A percentile compares a stretch with the other conserved stretches of the same genome.
phyloP scores from a whole-genome alignment of 1,140 invertebrate genomes.

The Teleopsis dalmanni region DNA sequence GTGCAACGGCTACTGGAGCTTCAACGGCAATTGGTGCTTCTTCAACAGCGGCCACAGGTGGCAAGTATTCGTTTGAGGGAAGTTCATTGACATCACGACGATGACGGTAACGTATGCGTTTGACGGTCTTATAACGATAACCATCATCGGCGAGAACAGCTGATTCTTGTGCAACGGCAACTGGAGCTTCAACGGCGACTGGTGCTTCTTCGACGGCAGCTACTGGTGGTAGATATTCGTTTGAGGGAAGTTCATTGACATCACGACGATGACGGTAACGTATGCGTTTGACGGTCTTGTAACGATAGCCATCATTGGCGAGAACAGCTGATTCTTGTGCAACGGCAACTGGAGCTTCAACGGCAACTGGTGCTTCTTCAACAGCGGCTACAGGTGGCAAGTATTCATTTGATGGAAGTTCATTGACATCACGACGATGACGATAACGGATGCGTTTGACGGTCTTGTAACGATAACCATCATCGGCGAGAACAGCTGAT shows the following conservation, averaged over 20 bases:
- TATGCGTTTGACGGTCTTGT: slow-evolving; percentile 24
- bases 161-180: slow-evolving; percentile 20
- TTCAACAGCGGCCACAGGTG: slow-evolving; percentile 15
- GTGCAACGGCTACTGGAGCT: slow-evolving; percentile 11
- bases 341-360: slow-evolving; percentile 6
- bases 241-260: slow-evolving; percentile 30
- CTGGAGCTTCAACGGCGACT: slow-evolving; percentile 17
- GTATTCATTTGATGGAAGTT: slow-evolving; percentile 22
- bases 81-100: slow-evolving; percentile 26
- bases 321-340: too few relatives aligned
- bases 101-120: slow-evolving; percentile 24
- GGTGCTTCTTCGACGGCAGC: slow-evolving; percentile 15
- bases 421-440: slow-evolving; percentile 21
- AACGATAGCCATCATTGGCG: slow-evolving; percentile 25
- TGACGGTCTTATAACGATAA: slow-evolving; percentile 29
- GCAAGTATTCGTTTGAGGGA: slow-evolving; percentile 13
- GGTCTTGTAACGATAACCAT: slow-evolving; percentile 22
- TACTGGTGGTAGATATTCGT: slow-evolving; percentile 14
- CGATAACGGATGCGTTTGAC: slow-evolving; percentile 19
- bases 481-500: slow-evolving; percentile 14
- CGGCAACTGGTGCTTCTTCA: slow-evolving; percentile 12
- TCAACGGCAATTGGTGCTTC: slow-evolving; percentile 12
- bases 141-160: slow-evolving; percentile 25
- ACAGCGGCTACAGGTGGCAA: slow-evolving; percentile 18
- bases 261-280: slow-evolving; percentile 26